These are phyloP conservation scores for Ptychobarbus kaznakovi DNA, from an alignment of 2,797 vertebrate species.

Conservation along the genomic window DNA sequence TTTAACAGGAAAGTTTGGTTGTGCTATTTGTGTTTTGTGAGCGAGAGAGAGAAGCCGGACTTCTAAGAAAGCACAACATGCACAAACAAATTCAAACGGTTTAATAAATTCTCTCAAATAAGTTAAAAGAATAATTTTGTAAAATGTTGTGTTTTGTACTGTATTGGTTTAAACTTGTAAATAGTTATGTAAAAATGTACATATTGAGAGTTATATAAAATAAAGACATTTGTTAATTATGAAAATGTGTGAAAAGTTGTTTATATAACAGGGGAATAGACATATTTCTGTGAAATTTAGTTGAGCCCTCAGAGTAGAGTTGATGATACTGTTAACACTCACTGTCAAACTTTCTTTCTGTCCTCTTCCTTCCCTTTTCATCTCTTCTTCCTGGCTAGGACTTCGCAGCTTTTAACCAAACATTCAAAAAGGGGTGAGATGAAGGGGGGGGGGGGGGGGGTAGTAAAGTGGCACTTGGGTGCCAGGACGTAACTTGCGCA, in stretches of 20 bases:
- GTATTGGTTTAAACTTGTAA: conserved; percentile 67
- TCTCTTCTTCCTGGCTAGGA: conserved; percentile 65
- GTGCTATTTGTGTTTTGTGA: conserved; percentile 54
- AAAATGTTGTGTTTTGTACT: conserved; percentile 56
- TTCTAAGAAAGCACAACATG: conserved; percentile 39
- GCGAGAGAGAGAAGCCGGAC: conserved; percentile 57
- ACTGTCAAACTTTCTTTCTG: conserved; percentile 53
- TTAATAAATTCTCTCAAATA: conserved; percentile 16
- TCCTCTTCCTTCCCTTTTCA: conserved; percentile 62
- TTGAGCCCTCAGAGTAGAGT: conserved; percentile 31
- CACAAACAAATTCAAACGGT: background rate
- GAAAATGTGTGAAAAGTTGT: conserved; percentile 66
- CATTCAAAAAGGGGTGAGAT: conserved; percentile 50
- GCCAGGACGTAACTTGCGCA: conserved; percentile 72
- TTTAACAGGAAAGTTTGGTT: conserved; percentile 29
- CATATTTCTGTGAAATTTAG: conserved; percentile 3
- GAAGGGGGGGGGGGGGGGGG: conserved; percentile 56
- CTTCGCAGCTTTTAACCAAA: conserved; percentile 75
- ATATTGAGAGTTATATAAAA: conserved; percentile 77
- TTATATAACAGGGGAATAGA: conserved; percentile 54
- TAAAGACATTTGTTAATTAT: conserved; percentile 74
- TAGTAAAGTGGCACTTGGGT: conserved; percentile 74
- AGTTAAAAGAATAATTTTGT: conserved; percentile 50
- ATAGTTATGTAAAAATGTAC: conserved; percentile 79
- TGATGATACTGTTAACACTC: conserved; percentile 33